These are phyloP conservation scores for Lepilemur ruficaudatus DNA, from an alignment of 2,797 vertebrate genomes.

Conservation along the genomic window DNA sequence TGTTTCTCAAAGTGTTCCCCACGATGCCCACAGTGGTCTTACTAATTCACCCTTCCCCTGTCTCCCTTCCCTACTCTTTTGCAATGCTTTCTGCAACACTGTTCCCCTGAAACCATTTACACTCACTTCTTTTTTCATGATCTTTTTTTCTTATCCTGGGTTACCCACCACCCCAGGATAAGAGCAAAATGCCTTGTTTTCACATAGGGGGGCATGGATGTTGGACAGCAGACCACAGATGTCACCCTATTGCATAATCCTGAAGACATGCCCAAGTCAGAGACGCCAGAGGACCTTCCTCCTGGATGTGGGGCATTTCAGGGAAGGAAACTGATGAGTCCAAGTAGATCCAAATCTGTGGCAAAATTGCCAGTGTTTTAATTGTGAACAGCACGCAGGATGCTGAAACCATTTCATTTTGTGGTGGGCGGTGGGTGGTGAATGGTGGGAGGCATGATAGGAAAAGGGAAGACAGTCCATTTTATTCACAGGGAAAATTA, in stretches of 20 bases:
- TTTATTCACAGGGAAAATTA: not conserved
- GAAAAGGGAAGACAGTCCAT: not conserved
- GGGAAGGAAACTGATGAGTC: not conserved
- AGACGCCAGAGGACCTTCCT: not conserved
- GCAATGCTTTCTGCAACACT: not conserved
- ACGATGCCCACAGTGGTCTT: not conserved
- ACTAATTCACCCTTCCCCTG: not conserved
- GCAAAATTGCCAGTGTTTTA: not conserved
- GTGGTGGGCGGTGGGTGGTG: not conserved
- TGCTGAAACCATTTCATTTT: not conserved
- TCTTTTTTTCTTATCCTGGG: not conserved
- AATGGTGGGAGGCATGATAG: not conserved
- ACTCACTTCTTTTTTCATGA: not conserved
- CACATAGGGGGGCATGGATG: too few species aligned
- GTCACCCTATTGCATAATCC: not conserved
- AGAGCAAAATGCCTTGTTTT: not conserved
- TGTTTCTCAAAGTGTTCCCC: not conserved
- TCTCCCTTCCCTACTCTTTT: not conserved
- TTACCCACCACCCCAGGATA: not conserved
- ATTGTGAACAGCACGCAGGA: rapidly evolving
- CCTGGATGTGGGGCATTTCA: not conserved
- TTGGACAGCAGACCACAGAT: not conserved
- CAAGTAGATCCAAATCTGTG: not conserved
- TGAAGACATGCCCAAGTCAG: not conserved
- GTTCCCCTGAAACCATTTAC: rapidly evolving